A percentile compares a stretch with the other conserved stretches of the same genome.
These are phyloP conservation scores for Littorina saxatilis DNA, from an alignment of 1,140 invertebrate genomes.

Conservation along the genomic window DNA sequence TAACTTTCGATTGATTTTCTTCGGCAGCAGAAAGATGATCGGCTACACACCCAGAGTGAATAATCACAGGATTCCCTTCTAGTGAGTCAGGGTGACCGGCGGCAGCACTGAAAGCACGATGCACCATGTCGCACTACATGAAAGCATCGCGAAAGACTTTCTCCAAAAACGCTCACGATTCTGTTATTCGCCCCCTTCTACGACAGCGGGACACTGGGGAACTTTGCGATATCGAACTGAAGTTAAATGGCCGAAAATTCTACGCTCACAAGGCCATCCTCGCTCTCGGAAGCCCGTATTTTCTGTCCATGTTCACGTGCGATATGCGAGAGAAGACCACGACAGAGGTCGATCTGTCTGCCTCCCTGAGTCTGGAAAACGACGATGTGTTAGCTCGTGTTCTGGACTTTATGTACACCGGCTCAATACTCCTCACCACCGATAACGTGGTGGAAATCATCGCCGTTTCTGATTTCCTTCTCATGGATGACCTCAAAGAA, in stretches of 20 bases:
- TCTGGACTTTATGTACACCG: slow-evolving; percentile 94
- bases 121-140: slow-evolving; percentile 69
- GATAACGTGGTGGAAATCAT: slow-evolving; percentile 88
- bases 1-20: too few relatives aligned
- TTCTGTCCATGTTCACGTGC: slow-evolving; percentile 73
- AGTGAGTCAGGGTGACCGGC: too few relatives aligned
- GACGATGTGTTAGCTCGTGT: slow-evolving; percentile 84
- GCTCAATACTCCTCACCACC: slow-evolving; percentile 80
- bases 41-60: too few relatives aligned
- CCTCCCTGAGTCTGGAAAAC: slow-evolving; percentile 67
- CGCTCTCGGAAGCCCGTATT: slow-evolving; percentile 72
- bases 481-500: slow-evolving; percentile 80
- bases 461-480: slow-evolving; percentile 72
- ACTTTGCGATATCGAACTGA: slow-evolving; percentile 70
- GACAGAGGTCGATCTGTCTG: slow-evolving; percentile 81
- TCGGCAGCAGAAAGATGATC: too few relatives aligned
- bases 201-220: slow-evolving; percentile 70
- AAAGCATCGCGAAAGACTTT: slow-evolving; percentile 68
- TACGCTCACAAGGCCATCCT: slow-evolving; percentile 68
- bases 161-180: slow-evolving; percentile 65
- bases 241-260: slow-evolving; percentile 61
- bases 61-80: too few relatives aligned
- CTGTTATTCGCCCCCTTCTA: slow-evolving; percentile 64
- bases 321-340: slow-evolving; percentile 79
- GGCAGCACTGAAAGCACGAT: not conserved